phyloP scores from a whole-genome alignment of 2,797 vertebrate species.

The Diceros bicornis region DNA sequence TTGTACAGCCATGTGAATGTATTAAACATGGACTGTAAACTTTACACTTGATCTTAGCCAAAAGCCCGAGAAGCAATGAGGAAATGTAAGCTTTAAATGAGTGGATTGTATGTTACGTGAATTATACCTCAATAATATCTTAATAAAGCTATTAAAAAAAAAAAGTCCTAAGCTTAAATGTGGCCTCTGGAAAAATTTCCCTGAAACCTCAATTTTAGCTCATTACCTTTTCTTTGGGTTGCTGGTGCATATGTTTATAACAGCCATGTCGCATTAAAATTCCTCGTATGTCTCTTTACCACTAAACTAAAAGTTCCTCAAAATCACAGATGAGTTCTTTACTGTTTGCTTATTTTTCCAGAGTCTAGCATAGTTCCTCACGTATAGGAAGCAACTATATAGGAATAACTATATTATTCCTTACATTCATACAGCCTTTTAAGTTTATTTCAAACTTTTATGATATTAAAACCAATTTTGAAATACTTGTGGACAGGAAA shows the following conservation, averaged over 20 bases:
- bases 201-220: not conserved
- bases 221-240: not conserved
- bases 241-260: not conserved
- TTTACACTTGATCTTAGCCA: no score
- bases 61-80: no score
- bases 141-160: not conserved
- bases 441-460: not conserved
- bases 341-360: not conserved
- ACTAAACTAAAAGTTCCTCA: not conserved
- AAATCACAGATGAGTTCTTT: not conserved
- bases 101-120: not conserved
- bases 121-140: not conserved
- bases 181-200: not conserved
- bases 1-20: not conserved
- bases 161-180: not conserved
- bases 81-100: not conserved
- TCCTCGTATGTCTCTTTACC: not conserved
- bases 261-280: not conserved
- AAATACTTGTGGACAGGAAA: not conserved
- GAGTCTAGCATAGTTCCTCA: not conserved
- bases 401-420: not conserved
- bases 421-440: not conserved
- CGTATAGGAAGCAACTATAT: not conserved
- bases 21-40: not conserved
- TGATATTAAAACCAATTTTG: not conserved